These are phyloP conservation scores for Montipora sp. DNA, from an alignment of 64 coral and sea anemone species.

Conservation along the genomic window DNA sequence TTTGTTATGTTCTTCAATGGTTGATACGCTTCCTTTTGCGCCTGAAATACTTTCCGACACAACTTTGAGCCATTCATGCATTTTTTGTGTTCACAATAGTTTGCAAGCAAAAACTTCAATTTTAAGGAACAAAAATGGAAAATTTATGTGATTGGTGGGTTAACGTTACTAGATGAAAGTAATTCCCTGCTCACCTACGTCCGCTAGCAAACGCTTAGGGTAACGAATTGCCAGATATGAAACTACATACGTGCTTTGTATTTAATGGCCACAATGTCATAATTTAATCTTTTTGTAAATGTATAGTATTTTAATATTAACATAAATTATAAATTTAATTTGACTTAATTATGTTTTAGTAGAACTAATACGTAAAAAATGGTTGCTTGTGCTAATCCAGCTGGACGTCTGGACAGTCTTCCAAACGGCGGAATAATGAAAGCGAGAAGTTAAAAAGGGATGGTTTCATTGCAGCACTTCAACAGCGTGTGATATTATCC, in stretches of 20 bases:
- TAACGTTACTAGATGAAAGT: no score
- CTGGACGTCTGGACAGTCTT: background rate
- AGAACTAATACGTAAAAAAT: background rate
- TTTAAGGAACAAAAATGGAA: no score
- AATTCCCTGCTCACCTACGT: no score
- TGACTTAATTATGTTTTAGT: background rate
- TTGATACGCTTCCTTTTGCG: background rate
- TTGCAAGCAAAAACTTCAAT: no score
- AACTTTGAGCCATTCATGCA: background rate
- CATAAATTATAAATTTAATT: background rate
- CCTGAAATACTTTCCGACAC: background rate
- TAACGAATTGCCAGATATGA: no score
- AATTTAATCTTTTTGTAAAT: no score
- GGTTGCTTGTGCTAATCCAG: background rate
- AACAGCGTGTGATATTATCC: background rate
- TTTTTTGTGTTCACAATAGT: no score
- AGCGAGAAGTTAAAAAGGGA: background rate
- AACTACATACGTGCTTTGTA: no score
- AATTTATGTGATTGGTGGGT: no score
- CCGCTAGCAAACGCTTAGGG: no score
- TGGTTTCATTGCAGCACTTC: no score
- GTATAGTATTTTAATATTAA: background rate
- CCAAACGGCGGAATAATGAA: constrained; percentile 1
- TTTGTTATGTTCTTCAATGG: background rate
- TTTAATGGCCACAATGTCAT: no score